Conservation (phyloP, 2,113 vertebrate genomes). For the Apodemus speciosus region DNA sequence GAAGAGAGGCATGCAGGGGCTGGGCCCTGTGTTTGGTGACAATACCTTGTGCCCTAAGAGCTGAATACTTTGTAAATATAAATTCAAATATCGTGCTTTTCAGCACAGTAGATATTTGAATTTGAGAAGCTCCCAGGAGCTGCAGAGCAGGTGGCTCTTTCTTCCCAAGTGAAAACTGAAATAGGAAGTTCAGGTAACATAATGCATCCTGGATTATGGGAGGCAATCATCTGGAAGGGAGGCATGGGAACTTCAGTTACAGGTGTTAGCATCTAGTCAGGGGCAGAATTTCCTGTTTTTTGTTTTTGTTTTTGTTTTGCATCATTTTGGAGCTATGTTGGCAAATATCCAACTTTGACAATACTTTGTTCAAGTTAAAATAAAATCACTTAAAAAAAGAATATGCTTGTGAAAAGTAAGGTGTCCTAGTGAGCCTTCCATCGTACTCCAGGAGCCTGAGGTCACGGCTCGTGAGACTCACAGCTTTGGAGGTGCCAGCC, state of each 20-base stretch:
- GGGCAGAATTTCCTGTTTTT: too few relatives aligned
- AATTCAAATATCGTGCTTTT: neutral
- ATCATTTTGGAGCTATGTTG: constrained; percentile 4
- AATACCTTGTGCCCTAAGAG: neutral
- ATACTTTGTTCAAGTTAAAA: constrained; percentile 31
- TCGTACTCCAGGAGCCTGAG: neutral
- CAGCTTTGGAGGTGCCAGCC: neutral
- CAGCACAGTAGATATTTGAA: neutral
- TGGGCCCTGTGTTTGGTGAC: neutral
- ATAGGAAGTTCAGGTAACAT: neutral
- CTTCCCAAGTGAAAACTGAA: constrained; percentile 41
- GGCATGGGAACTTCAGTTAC: neutral
- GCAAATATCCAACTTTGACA: neutral
- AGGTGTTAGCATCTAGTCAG: neutral
- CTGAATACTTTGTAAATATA: neutral
- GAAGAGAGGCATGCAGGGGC: neutral
- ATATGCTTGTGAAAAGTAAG: constrained; percentile 40
- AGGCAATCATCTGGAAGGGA: neutral
- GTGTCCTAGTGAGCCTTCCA: neutral
- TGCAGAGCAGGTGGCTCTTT: neutral
- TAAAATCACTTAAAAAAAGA: constrained; percentile 13
- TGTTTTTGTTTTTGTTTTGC: neutral
- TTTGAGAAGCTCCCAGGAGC: neutral
- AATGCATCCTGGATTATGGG: neutral
- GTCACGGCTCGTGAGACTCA: neutral